phyloP scores from a whole-genome alignment of 2,888 invertebrate genomes.

The Macaria notata region DNA sequence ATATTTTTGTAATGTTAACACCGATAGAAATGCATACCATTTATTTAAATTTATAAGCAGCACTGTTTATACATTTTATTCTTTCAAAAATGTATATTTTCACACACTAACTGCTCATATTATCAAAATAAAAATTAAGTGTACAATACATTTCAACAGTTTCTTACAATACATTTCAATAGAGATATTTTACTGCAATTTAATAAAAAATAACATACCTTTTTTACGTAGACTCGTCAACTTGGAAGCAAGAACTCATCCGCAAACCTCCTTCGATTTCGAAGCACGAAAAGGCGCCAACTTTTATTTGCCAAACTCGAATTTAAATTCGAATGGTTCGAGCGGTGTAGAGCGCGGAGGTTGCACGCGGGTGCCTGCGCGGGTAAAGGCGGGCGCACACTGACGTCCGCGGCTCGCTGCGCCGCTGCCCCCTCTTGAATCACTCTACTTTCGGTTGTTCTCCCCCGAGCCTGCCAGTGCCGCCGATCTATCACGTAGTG shows the following conservation, averaged over 20 bases:
- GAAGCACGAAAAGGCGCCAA: constrained; percentile 40
- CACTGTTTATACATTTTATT: too few relatives aligned
- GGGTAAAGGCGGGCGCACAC: constrained; percentile 68
- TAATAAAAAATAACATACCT: constrained; percentile 33
- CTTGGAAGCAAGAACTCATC: constrained; percentile 40
- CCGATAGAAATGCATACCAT: too few relatives aligned
- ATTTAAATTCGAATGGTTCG: constrained; percentile 39
- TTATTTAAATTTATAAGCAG: too few relatives aligned
- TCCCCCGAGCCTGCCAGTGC: constrained; percentile 66
- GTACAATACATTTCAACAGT: too few relatives aligned
- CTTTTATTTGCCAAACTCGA: constrained; percentile 31
- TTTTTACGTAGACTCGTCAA: constrained; percentile 38
- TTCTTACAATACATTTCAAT: too few relatives aligned
- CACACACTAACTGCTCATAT: too few relatives aligned
- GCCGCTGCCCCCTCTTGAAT: constrained; percentile 67
- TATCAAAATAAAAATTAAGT: too few relatives aligned
- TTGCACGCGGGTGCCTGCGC: constrained; percentile 57
- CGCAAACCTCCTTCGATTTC: constrained; percentile 41
- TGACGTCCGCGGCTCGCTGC: constrained; percentile 52
- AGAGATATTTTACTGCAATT: too few relatives aligned
- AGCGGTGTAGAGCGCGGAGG: constrained; percentile 35
- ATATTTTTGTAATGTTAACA: too few relatives aligned
- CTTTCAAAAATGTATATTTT: too few relatives aligned
- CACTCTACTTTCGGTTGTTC: constrained; percentile 74
- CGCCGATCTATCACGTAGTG: constrained; percentile 69